Conservation (phyloP, 1,140 invertebrate genomes). For the Ceratitis capitata region DNA sequence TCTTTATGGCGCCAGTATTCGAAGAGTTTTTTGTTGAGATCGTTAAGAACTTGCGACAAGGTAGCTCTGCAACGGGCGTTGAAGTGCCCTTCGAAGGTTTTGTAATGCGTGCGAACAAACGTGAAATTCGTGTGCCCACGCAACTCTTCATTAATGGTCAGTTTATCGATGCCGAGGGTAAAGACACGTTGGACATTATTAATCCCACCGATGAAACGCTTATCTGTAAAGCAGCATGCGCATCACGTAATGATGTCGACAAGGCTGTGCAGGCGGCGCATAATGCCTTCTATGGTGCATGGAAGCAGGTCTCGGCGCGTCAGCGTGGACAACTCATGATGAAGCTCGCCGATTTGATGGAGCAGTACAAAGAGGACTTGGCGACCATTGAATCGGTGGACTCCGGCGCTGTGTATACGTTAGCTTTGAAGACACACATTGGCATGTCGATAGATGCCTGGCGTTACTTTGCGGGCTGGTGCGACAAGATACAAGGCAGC, state of each 20-base stretch:
- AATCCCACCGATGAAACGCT: conserved; percentile 89
- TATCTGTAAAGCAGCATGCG: conserved; percentile 83
- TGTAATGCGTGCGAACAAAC: conserved; percentile 82
- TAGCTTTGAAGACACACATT: conserved; percentile 93
- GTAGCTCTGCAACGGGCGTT: conserved; percentile 40
- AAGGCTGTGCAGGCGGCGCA: conserved; percentile 86
- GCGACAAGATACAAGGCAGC: conserved; percentile 92
- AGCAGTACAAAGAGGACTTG: conserved; percentile 91
- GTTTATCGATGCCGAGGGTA: conserved; percentile 82
- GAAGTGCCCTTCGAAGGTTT: conserved; percentile 77
- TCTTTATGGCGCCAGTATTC: conserved; percentile 93
- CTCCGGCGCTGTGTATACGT: conserved; percentile 93
- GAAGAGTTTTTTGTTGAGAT: conserved; percentile 76
- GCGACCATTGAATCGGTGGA: conserved; percentile 93
- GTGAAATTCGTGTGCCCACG: conserved; percentile 83
- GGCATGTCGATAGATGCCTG: conserved; percentile 95
- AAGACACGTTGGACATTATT: conserved; percentile 74
- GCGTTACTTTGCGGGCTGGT: conserved; percentile 93
- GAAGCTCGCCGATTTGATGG: conserved; percentile 92
- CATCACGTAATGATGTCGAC: conserved; percentile 83
- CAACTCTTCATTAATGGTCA: conserved; percentile 93
- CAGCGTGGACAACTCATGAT: conserved; percentile 81
- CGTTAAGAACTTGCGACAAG: conserved; percentile 52
- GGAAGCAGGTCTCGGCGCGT: conserved; percentile 86
- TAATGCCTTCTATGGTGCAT: conserved; percentile 87